These are phyloP conservation scores for Harpagifer antarcticus DNA, from an alignment of 2,797 vertebrate genomes.

Conservation along the genomic window DNA sequence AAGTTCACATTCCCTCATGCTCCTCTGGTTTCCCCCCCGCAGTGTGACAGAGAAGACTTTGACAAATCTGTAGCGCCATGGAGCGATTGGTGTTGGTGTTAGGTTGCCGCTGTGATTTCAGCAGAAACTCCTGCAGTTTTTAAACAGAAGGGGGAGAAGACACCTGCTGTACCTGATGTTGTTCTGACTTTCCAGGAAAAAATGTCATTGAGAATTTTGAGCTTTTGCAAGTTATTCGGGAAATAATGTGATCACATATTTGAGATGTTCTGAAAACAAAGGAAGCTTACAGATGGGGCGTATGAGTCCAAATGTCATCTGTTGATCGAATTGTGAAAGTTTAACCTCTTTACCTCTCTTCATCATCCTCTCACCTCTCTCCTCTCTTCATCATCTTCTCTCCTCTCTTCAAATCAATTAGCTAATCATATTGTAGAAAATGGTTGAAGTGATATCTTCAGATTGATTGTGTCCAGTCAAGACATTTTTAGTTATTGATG, in stretches of 20 bases:
- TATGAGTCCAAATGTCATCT: not conserved
- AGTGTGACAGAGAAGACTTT: conserved; percentile 12
- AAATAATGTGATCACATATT: too few relatives aligned
- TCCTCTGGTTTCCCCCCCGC: conserved; percentile 22
- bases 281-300: too few relatives aligned
- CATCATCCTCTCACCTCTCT: too few relatives aligned
- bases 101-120: conserved; percentile 27
- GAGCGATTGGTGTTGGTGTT: conserved; percentile 36
- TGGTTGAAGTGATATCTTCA: too few relatives aligned
- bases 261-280: too few relatives aligned
- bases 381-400: too few relatives aligned
- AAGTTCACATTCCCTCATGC: conserved; percentile 17
- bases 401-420: too few relatives aligned
- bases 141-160: conserved; percentile 24
- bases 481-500: too few relatives aligned
- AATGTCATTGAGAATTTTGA: conserved; percentile 1
- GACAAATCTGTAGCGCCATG: conserved; percentile 24
- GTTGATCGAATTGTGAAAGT: not conserved
- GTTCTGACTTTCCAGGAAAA: conserved; percentile 14
- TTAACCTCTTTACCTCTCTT: not conserved
- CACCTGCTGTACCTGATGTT: conserved; percentile 15
- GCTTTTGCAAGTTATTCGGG: not conserved
- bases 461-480: too few relatives aligned
- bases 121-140: conserved; percentile 38
- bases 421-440: too few relatives aligned